A percentile compares a stretch with the other conserved stretches of the same genome.
Evolutionary conservation across 2,888 invertebrate genomes (phyloP).

Genomic region (Leptopilina myrica): DNA sequence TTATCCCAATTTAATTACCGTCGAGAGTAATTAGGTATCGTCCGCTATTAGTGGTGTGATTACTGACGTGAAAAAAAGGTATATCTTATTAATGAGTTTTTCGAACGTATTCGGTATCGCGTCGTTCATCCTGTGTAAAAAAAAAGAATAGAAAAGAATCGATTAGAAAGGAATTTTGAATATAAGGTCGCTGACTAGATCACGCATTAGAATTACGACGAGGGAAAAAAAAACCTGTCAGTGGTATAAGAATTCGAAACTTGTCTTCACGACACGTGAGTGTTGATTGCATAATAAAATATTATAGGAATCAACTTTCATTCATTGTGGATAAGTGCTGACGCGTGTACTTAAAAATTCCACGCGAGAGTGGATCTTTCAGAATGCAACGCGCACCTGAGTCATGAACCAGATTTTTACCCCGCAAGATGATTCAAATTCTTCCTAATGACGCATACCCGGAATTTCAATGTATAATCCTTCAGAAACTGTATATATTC

Average conservation of each 20-base stretch:
- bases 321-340: slow-evolving; percentile 8
- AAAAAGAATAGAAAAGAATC: too few species aligned
- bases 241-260: slow-evolving; percentile 12
- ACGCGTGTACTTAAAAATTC: slow-evolving; percentile 19
- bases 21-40: not conserved
- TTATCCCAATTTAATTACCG: slow-evolving; percentile 14
- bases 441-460: slow-evolving; percentile 20
- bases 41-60: too few species aligned
- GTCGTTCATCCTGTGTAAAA: too few species aligned
- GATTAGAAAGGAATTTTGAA: too few species aligned
- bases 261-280: slow-evolving; percentile 16
- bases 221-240: not conserved
- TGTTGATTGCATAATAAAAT: slow-evolving; percentile 33
- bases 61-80: too few species aligned
- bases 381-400: slow-evolving; percentile 34
- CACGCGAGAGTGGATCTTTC: slow-evolving; percentile 20
- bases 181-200: not conserved
- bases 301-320: slow-evolving; percentile 33
- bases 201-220: not conserved
- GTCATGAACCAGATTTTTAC: slow-evolving; percentile 40
- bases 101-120: too few species aligned
- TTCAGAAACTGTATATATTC: too few species aligned
- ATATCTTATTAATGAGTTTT: too few species aligned
- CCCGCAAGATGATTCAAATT: slow-evolving; percentile 15
- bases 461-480: not conserved